Conservation (phyloP, 2,888 invertebrate species). For the Heliconius ethilla region DNA sequence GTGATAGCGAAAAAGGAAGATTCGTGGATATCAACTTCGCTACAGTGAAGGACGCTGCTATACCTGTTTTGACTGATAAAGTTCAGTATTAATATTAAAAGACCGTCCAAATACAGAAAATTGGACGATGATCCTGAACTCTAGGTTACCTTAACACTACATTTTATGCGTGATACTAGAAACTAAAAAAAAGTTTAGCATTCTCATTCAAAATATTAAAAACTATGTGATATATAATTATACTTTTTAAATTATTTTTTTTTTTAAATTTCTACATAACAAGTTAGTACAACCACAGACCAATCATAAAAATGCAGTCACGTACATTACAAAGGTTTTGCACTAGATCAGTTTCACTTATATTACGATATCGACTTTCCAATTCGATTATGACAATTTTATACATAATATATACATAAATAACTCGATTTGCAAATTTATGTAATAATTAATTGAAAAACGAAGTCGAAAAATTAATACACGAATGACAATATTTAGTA, state of each 20-base stretch:
- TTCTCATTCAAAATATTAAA: too few relatives aligned
- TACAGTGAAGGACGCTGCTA: too few relatives aligned
- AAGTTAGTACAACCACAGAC: constrained; percentile 33
- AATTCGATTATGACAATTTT: constrained; percentile 23
- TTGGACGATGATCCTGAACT: too few relatives aligned
- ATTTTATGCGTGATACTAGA: too few relatives aligned
- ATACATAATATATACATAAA: constrained; percentile 10
- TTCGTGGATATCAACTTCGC: not conserved
- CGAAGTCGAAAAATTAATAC: not conserved
- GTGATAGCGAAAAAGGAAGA: not conserved
- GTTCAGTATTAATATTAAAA: not conserved
- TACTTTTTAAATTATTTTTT: not conserved
- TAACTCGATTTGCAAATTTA: not conserved
- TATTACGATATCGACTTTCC: constrained; percentile 29
- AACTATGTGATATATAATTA: not conserved
- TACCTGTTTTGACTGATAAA: not conserved
- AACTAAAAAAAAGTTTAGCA: too few relatives aligned
- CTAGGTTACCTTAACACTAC: too few relatives aligned
- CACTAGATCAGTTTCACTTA: constrained; percentile 38
- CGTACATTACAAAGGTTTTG: constrained; percentile 34
- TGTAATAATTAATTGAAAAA: constrained; percentile 1
- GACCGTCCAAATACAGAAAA: not conserved
- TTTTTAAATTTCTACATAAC: not conserved
- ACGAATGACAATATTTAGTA: not conserved
- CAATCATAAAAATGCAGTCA: constrained; percentile 37